Conservation (phyloP, 2,797 vertebrate genomes). For the Salarias fasciatus region DNA sequence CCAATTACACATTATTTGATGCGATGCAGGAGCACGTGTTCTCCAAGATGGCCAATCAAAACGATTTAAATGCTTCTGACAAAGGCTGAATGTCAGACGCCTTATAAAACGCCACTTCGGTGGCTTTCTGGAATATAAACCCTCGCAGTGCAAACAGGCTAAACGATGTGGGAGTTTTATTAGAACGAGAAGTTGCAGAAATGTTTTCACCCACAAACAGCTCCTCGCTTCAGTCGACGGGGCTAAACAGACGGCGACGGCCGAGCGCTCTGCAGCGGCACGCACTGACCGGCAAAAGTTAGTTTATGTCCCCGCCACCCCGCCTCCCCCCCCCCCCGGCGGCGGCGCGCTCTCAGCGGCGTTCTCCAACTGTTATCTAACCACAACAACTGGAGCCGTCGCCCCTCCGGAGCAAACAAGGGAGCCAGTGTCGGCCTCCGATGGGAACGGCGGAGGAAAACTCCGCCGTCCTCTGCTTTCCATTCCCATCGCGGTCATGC, state of each 20-base stretch:
- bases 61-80: too few species aligned
- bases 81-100: too few species aligned
- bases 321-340: too few species aligned
- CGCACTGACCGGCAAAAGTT: slow-evolving; percentile 44
- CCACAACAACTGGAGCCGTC: slow-evolving; percentile 64
- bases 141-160: too few species aligned
- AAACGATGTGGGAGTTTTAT: too few species aligned
- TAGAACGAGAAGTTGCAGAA: background rate
- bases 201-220: background rate
- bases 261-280: background rate
- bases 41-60: too few species aligned
- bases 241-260: slow-evolving; percentile 1
- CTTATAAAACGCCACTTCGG: too few species aligned
- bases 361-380: slow-evolving; percentile 61
- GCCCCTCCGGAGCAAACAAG: slow-evolving; percentile 59
- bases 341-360: slow-evolving; percentile 25
- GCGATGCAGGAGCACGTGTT: too few species aligned
- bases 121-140: too few species aligned
- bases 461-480: slow-evolving; percentile 50
- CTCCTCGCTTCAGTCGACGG: too few species aligned
- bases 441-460: slow-evolving; percentile 50
- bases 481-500: slow-evolving; percentile 62
- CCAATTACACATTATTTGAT: too few species aligned
- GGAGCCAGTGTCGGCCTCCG: slow-evolving; percentile 57
- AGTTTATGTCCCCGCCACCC: slow-evolving; percentile 40